These are phyloP conservation scores for Pardosa pseudoannulata DNA, from an alignment of 2,888 invertebrate genomes.

Conservation along the genomic window DNA sequence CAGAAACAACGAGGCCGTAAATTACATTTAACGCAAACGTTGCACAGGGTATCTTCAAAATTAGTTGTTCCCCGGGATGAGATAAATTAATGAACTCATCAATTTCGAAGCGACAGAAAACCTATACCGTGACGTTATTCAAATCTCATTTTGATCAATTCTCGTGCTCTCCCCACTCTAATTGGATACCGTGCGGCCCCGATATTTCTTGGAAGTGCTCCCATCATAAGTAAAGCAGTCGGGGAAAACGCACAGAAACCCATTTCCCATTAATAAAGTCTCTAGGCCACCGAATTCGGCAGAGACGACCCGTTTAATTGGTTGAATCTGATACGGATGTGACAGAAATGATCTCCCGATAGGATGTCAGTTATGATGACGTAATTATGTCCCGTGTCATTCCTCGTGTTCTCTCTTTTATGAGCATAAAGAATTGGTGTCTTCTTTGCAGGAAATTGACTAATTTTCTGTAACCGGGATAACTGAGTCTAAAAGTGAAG, in stretches of 20 bases:
- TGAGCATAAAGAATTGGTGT: no score
- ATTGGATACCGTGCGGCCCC: background rate
- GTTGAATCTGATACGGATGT: constrained; percentile 14
- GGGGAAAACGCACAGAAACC: background rate
- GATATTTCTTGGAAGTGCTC: background rate
- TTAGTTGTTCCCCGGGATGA: background rate
- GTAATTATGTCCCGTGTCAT: background rate
- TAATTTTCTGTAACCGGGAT: no score
- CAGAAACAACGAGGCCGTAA: no score
- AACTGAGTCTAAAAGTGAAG: no score
- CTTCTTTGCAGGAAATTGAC: no score
- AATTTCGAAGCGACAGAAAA: constrained; percentile 8
- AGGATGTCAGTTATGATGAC: background rate
- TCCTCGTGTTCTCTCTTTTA: no score
- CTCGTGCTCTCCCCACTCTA: background rate
- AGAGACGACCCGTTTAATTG: constrained; percentile 5
- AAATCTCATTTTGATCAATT: constrained; percentile 10
- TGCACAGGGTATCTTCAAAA: background rate
- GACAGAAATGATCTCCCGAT: background rate
- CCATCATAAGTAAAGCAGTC: background rate
- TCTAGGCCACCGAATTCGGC: background rate
- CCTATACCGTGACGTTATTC: constrained; percentile 10
- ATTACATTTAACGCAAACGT: no score
- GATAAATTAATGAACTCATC: constrained; percentile 16
- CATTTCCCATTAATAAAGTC: background rate